These are phyloP conservation scores for Macrotrachela quadricornifera DNA, from an alignment of 1,140 invertebrate species.

Conservation along the genomic window DNA sequence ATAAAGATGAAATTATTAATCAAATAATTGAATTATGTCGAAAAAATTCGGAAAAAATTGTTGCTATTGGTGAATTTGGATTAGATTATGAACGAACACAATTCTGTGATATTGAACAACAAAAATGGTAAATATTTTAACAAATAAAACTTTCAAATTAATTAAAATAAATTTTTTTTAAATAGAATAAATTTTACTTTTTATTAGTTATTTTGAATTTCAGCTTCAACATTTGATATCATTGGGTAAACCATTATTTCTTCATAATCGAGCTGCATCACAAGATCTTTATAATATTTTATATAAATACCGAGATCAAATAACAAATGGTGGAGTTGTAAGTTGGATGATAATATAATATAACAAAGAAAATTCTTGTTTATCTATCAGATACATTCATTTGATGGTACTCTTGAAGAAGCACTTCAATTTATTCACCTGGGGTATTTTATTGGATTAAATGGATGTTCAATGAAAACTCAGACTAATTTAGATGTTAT, in stretches of 20 bases:
- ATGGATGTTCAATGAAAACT: constrained; percentile 82
- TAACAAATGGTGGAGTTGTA: constrained; percentile 27
- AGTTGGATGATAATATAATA: constrained; percentile 6
- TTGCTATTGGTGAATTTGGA: constrained; percentile 78
- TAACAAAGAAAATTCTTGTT: background rate
- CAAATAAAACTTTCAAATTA: constrained; percentile 46
- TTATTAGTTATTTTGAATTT: constrained; percentile 63
- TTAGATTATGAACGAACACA: constrained; percentile 30
- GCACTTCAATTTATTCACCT: constrained; percentile 52
- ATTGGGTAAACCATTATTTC: constrained; percentile 61
- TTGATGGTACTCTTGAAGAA: constrained; percentile 64
- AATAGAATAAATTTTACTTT: constrained; percentile 54
- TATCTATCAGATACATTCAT: constrained; percentile 53
- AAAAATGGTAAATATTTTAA: constrained; percentile 31
- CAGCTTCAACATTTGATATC: constrained; percentile 55
- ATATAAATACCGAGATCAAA: constrained; percentile 24
- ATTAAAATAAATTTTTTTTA: constrained; percentile 69
- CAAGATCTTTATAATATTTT: constrained; percentile 62
- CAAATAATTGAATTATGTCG: constrained; percentile 42
- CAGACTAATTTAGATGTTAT: constrained; percentile 61
- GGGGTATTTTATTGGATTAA: constrained; percentile 71
- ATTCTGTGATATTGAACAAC: constrained; percentile 57
- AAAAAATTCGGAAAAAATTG: constrained; percentile 51
- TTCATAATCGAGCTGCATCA: constrained; percentile 67
- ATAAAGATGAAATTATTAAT: constrained; percentile 50